These are phyloP conservation scores for Ctenodactylus gundi DNA, from an alignment of 2,113 vertebrate species.

Conservation along the genomic window DNA sequence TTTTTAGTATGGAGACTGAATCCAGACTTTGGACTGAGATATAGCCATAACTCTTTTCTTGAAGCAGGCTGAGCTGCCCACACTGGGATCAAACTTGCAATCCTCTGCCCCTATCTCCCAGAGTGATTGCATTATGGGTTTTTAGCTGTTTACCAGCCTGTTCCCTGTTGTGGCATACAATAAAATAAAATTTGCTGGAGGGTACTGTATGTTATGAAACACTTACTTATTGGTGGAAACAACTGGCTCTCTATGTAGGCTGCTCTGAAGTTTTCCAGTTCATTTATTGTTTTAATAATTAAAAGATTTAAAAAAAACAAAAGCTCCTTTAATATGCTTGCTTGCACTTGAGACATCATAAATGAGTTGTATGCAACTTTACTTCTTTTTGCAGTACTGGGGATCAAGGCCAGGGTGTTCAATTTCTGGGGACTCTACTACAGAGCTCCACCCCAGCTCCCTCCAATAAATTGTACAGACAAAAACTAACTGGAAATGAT, in stretches of 20 bases:
- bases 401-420: not conserved
- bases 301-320: not conserved
- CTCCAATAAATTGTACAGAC: not conserved
- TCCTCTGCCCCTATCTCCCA: not conserved
- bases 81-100: not conserved
- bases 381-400: not conserved
- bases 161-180: not conserved
- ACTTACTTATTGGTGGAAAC: not conserved
- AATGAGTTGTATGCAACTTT: not conserved
- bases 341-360: slow-evolving; percentile 8
- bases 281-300: slow-evolving; percentile 14
- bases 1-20: not conserved
- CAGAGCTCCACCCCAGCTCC: not conserved
- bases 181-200: not conserved
- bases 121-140: not conserved
- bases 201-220: not conserved
- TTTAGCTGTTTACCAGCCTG: no score
- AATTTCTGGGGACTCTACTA: not conserved
- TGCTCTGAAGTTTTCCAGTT: not conserved
- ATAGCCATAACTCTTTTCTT: not conserved
- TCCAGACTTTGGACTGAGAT: not conserved
- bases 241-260: not conserved
- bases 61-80: not conserved
- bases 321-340: not conserved
- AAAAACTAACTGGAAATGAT: slow-evolving; percentile 38